Evolutionary conservation across 2,888 invertebrate species (phyloP).

Genomic region (Polyommatus icarus): DNA sequence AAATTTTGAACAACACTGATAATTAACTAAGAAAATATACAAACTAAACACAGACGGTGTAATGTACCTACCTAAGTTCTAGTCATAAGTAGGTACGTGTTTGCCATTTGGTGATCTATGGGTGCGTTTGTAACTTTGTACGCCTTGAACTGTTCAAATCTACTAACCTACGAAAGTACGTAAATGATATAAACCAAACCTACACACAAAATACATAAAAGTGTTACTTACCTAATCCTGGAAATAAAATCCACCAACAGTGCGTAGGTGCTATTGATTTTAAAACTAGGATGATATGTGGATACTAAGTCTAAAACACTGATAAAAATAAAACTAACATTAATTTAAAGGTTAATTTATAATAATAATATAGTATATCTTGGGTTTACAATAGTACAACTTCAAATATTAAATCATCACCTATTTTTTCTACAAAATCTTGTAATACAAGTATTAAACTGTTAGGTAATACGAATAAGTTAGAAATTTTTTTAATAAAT

Average conservation of each 20-base stretch:
- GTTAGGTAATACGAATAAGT: background rate
- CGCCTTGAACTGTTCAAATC: background rate
- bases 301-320: slow-evolving; percentile 34
- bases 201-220: slow-evolving; percentile 33
- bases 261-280: slow-evolving; percentile 36
- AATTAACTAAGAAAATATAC: background rate
- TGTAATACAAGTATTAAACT: background rate
- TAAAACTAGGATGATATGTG: slow-evolving; percentile 36
- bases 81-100: background rate
- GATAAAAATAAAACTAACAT: slow-evolving; percentile 42
- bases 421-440: slow-evolving; percentile 18
- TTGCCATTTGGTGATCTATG: background rate
- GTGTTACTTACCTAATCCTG: slow-evolving; percentile 29
- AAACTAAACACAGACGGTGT: background rate
- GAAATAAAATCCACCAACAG: slow-evolving; percentile 31
- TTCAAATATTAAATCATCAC: slow-evolving; percentile 5
- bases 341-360: slow-evolving; percentile 61
- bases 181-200: background rate
- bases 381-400: slow-evolving; percentile 25
- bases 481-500: slow-evolving; percentile 7
- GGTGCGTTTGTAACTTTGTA: background rate
- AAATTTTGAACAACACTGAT: too few species aligned
- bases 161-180: background rate
- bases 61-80: background rate
- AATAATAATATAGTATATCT: slow-evolving; percentile 50